Evolutionary conservation across 2,888 invertebrate species (phyloP).

Genomic region (Rhyacophila evoluta): DNA sequence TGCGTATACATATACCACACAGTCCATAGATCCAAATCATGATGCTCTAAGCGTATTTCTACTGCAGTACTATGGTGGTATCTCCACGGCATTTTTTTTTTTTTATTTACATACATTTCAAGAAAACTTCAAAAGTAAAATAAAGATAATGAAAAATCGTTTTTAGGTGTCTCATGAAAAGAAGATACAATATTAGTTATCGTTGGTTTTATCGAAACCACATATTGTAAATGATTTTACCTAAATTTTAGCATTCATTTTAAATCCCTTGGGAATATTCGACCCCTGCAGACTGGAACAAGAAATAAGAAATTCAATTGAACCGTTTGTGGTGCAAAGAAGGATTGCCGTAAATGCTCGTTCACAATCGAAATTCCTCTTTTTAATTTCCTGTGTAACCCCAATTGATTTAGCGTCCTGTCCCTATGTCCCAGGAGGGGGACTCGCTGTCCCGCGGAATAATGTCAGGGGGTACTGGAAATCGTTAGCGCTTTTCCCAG

Average conservation of each 20-base stretch:
- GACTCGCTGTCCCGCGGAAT: conserved; percentile 17
- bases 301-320: conserved; percentile 16
- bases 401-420: conserved; percentile 52
- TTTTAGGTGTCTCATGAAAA: too few species aligned
- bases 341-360: conserved; percentile 26
- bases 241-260: background rate
- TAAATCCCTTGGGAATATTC: background rate
- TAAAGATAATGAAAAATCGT: too few species aligned
- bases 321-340: background rate
- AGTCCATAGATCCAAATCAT: too few species aligned
- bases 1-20: too few species aligned
- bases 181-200: too few species aligned
- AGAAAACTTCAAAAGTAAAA: too few species aligned
- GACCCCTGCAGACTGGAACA: background rate
- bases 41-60: too few species aligned
- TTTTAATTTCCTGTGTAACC: conserved; percentile 53
- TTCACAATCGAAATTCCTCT: conserved; percentile 47
- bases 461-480: conserved; percentile 28
- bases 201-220: background rate
- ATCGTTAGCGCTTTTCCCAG: conserved; percentile 52
- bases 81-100: too few species aligned
- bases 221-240: too few species aligned
- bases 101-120: too few species aligned
- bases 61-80: too few species aligned
- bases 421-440: conserved; percentile 28